Conservation (phyloP, 2,113 vertebrate species). For the Arothron firmamentum region DNA sequence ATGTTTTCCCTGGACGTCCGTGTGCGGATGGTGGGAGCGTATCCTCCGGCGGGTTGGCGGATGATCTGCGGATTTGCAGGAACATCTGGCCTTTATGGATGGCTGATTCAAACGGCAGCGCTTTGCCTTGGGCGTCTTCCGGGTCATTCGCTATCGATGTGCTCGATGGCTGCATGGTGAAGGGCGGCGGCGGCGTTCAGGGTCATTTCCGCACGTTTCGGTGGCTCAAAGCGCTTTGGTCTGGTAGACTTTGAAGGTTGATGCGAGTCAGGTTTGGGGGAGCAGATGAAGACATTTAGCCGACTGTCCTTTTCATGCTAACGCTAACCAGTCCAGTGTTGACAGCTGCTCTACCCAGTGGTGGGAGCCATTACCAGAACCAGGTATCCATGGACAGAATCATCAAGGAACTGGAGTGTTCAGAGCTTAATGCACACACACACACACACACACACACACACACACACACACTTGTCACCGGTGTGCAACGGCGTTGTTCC, state of each 20-base stretch:
- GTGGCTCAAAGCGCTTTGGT: too few species aligned
- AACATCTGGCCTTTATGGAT: slow-evolving; percentile 62
- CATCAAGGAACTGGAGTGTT: neutral
- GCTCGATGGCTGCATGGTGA: slow-evolving; percentile 25
- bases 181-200: neutral
- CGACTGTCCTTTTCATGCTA: too few species aligned
- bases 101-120: slow-evolving; percentile 25
- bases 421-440: too few species aligned
- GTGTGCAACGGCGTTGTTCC: slow-evolving; percentile 9
- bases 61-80: slow-evolving; percentile 7
- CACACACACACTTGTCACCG: slow-evolving; percentile 1
- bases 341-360: too few species aligned
- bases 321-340: too few species aligned
- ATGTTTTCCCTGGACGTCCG: neutral
- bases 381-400: neutral
- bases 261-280: too few species aligned
- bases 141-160: slow-evolving; percentile 54
- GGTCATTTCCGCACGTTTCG: neutral
- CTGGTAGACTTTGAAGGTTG: too few species aligned
- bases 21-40: neutral
- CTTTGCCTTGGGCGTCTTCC: slow-evolving; percentile 43
- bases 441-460: neutral
- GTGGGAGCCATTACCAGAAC: too few species aligned
- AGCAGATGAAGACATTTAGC: too few species aligned
- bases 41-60: slow-evolving; percentile 16